phyloP scores from a whole-genome alignment of 2,797 vertebrate genomes.

The Ispidina picta region DNA sequence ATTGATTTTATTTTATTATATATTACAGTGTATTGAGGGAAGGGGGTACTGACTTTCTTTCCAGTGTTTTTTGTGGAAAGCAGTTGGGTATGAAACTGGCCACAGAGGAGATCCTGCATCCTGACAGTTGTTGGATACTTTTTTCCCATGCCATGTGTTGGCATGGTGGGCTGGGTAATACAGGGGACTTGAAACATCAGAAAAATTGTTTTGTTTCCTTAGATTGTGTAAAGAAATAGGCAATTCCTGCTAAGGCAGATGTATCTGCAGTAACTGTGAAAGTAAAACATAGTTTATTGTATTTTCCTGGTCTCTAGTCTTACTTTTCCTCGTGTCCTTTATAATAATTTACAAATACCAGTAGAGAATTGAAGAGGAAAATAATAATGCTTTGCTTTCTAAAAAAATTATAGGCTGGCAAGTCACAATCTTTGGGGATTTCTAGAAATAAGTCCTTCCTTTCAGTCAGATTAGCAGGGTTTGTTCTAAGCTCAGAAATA shows the following conservation, averaged over 20 bases:
- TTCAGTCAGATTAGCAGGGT: not conserved
- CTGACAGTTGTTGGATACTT: not conserved
- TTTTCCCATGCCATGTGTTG: not conserved
- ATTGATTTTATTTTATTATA: too few relatives aligned
- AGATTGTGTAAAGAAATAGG: not conserved
- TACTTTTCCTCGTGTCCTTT: not conserved
- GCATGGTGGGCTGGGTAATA: not conserved
- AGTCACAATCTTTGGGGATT: not conserved
- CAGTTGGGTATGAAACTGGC: not conserved
- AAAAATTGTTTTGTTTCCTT: not conserved
- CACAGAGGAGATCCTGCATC: not conserved
- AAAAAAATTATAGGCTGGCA: not conserved
- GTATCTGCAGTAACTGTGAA: not conserved
- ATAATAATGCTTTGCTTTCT: not conserved
- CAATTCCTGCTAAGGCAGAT: not conserved
- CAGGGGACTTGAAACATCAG: not conserved
- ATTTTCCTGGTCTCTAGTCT: not conserved
- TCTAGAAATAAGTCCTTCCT: not conserved
- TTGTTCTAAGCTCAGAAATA: not conserved
- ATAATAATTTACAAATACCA: not conserved
- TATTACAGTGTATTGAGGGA: not conserved
- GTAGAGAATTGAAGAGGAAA: not conserved
- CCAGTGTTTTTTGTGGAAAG: not conserved
- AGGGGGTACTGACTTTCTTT: not conserved
- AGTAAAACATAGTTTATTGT: not conserved